These are phyloP conservation scores for Macroglossus sobrinus DNA, from an alignment of 2,113 vertebrate species.

Conservation along the genomic window DNA sequence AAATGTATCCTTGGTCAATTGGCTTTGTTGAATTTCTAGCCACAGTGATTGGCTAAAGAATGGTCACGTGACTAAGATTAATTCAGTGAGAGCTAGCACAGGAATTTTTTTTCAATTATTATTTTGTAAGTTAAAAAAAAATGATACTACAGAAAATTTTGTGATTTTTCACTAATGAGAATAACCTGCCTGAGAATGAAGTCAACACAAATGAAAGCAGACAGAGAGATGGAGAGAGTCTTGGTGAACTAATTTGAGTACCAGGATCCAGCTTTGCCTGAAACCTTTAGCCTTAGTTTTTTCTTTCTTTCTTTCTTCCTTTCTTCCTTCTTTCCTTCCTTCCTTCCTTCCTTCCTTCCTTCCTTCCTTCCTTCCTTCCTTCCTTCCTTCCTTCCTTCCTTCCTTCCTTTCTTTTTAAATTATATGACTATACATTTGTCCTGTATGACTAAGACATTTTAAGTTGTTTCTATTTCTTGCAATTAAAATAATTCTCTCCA, in stretches of 20 bases:
- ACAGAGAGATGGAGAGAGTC: background rate
- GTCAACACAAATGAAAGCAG: background rate
- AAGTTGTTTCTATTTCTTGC: background rate
- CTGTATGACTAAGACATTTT: background rate
- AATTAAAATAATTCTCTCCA: background rate
- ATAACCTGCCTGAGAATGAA: background rate
- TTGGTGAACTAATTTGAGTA: background rate
- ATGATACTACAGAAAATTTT: background rate
- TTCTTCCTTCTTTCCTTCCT: too few relatives aligned
- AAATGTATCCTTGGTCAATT: background rate
- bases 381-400: too few relatives aligned
- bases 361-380: too few relatives aligned
- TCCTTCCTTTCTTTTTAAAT: background rate
- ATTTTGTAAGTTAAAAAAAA: background rate
- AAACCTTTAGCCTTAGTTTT: background rate
- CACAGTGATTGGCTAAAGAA: background rate
- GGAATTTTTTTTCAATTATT: background rate
- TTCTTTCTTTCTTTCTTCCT: too few relatives aligned
- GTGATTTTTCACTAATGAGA: background rate
- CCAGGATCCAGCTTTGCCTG: background rate
- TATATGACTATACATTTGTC: background rate
- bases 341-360: too few relatives aligned
- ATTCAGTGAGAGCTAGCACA: background rate
- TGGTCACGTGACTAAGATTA: background rate
- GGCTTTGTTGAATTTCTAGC: background rate